A percentile compares a stretch with the other conserved stretches of the same genome.
phyloP scores from a whole-genome alignment of 2,888 invertebrate genomes.

The Xanthostigma xanthostigma region DNA sequence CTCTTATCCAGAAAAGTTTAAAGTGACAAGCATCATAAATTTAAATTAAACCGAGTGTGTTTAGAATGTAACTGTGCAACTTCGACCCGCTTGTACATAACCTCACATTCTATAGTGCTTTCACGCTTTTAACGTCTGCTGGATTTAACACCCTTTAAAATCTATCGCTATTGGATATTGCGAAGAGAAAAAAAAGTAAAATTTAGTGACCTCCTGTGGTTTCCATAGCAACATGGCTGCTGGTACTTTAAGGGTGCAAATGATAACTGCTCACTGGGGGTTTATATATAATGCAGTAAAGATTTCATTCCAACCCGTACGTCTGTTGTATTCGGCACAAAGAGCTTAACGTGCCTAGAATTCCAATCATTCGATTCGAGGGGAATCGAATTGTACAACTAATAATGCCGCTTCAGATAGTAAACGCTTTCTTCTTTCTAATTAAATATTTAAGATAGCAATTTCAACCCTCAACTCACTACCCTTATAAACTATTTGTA shows the following conservation, averaged over 20 bases:
- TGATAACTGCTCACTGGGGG: background rate
- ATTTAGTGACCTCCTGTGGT: slow-evolving; percentile 18
- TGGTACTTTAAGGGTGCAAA: background rate
- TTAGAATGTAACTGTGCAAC: slow-evolving; percentile 6
- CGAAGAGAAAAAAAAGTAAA: slow-evolving; percentile 12
- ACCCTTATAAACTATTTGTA: no score
- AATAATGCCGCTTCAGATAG: no score
- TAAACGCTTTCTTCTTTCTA: no score
- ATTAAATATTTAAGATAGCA: no score
- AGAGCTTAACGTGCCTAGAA: no score
- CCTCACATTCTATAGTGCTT: slow-evolving; percentile 8
- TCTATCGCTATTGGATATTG: slow-evolving; percentile 20
- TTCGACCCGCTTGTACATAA: slow-evolving; percentile 9
- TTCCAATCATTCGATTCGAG: no score
- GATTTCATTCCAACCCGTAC: no score
- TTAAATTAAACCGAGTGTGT: slow-evolving; percentile 8
- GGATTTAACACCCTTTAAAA: slow-evolving; percentile 23
- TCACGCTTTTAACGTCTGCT: slow-evolving; percentile 12
- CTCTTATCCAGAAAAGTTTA: slow-evolving; percentile 9
- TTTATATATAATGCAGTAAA: background rate
- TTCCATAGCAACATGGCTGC: slow-evolving; percentile 11
- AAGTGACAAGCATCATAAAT: slow-evolving; percentile 11
- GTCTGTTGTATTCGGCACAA: no score
- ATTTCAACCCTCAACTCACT: slow-evolving; percentile 3
- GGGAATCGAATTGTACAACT: no score